Evolutionary conservation across 2,797 vertebrate genomes (phyloP), one percentile per base, ranked within the genome.

Genomic region (Diceros bicornis): DNA sequence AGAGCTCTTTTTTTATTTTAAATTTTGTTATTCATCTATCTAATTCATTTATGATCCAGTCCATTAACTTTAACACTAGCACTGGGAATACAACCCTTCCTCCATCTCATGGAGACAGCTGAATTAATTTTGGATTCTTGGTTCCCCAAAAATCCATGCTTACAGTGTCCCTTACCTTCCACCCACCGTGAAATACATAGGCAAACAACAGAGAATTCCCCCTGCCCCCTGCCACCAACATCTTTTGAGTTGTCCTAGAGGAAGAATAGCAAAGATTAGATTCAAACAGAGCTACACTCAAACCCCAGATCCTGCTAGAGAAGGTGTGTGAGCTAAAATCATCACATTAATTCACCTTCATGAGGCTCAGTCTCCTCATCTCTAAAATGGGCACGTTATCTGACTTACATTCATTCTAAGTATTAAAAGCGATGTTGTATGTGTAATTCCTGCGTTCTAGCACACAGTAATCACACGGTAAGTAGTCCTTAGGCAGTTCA

Each of bases 11-110:
- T 41, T 37, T 18, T 37, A 3, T 41, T 41, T 25, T 52, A 74
- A 61, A 72, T 32, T 90, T 88, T 69, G 17, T 93, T 89, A 81
- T 57, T 91, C 62, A 68, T 50, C 21, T 81, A 17, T 72, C 16
- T 79, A 83, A 91, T 75, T 95, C 47, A 94, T 89, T 86, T 47
- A 91, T 81, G 74, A 84, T 96, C 9, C 23, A 93, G n/a, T 55
- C 79, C 84, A 94, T 87, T 89, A 94, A 91, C 29, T 62, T 91
- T 83, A 94, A 89, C 21, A 4, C 23, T 57, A 89, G 59, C 29
- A 7, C 32, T 52, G 55, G 47, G 68, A 75, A 79, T 89, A 41
- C 34, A 64, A 34, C 2, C 2, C 21, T 61, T 94, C 16, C 13
- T 87, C 55, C 32, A 41, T 68, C 62, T 55, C 61, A 64, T 29